Evolutionary conservation across 1,140 invertebrate species (phyloP).

Genomic region (Pygmarrhopalites habei): DNA sequence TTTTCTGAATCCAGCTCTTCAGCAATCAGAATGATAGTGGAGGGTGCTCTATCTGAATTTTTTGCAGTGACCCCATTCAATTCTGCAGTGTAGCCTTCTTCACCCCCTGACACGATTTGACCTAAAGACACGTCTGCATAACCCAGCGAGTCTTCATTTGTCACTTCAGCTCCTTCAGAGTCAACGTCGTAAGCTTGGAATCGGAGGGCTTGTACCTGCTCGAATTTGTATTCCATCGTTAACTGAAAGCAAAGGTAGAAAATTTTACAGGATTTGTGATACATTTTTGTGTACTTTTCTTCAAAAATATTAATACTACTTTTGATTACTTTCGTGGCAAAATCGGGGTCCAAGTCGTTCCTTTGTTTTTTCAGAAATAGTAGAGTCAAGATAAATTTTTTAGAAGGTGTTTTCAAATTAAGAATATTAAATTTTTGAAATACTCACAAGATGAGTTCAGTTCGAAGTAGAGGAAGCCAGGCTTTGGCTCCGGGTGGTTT

Average conservation of each 20-base stretch:
- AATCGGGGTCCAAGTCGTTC: conserved; percentile 55
- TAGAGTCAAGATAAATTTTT: too few relatives aligned
- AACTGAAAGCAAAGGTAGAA: neutral
- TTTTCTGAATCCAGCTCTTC: conserved; percentile 48
- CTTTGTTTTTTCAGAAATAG: too few relatives aligned
- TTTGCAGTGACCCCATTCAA: neutral
- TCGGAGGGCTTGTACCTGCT: conserved; percentile 48
- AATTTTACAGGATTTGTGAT: neutral
- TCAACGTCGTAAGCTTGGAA: conserved; percentile 53
- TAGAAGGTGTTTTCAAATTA: too few relatives aligned
- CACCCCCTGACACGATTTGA: neutral
- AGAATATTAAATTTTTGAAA: too few relatives aligned
- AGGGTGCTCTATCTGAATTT: neutral
- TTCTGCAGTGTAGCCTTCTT: neutral
- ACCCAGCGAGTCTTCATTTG: conserved; percentile 2
- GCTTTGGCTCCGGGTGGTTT: conserved; percentile 45
- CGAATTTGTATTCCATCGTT: conserved; percentile 42
- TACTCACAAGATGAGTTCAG: conserved; percentile 53
- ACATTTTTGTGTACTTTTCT: neutral
- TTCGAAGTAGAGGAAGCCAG: conserved; percentile 52
- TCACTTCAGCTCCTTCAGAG: conserved; percentile 45
- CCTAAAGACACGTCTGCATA: neutral
- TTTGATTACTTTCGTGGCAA: conserved; percentile 46
- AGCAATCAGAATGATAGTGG: conserved; percentile 46
- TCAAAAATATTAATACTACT: neutral